A percentile compares a stretch with the other conserved stretches of the same genome.
Conservation (phyloP, 2,113 vertebrate species). For the Siphamia tubifer region DNA sequence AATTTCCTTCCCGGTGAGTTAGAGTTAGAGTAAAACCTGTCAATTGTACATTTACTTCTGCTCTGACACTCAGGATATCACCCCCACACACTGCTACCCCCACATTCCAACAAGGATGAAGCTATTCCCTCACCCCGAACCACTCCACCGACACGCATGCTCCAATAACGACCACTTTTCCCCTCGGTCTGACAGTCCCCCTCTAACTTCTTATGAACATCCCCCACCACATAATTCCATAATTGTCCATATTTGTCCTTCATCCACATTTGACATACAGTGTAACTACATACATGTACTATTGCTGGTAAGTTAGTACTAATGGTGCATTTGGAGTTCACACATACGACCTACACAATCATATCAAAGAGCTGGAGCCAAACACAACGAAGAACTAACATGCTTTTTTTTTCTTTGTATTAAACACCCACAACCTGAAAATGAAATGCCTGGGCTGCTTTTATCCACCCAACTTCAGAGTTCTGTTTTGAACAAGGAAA, state of each 20-base stretch:
- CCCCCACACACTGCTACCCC: too few relatives aligned
- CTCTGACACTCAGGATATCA: too few relatives aligned
- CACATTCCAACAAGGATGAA: too few relatives aligned
- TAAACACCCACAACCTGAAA: background rate
- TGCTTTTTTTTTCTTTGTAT: conserved; percentile 21
- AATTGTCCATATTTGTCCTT: background rate
- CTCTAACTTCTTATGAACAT: too few relatives aligned
- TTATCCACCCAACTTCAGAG: background rate
- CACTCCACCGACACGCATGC: too few relatives aligned
- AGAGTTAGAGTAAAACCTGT: too few relatives aligned
- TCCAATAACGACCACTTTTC: too few relatives aligned
- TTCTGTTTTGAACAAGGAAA: background rate
- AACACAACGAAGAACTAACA: conserved; percentile 13
- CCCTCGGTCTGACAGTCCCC: too few relatives aligned
- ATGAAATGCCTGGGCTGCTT: background rate
- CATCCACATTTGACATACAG: background rate
- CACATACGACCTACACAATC: background rate
- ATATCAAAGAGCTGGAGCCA: conserved; percentile 2
- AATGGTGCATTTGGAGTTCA: background rate
- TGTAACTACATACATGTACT: background rate
- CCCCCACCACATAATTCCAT: too few relatives aligned
- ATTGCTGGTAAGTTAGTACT: conserved; percentile 10
- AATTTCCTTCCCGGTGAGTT: too few relatives aligned
- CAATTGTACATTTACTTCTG: too few relatives aligned
- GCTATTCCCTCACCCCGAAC: too few relatives aligned